These are phyloP conservation scores for Corythornis cristatus DNA, from an alignment of 2,113 vertebrate species.

Conservation along the genomic window DNA sequence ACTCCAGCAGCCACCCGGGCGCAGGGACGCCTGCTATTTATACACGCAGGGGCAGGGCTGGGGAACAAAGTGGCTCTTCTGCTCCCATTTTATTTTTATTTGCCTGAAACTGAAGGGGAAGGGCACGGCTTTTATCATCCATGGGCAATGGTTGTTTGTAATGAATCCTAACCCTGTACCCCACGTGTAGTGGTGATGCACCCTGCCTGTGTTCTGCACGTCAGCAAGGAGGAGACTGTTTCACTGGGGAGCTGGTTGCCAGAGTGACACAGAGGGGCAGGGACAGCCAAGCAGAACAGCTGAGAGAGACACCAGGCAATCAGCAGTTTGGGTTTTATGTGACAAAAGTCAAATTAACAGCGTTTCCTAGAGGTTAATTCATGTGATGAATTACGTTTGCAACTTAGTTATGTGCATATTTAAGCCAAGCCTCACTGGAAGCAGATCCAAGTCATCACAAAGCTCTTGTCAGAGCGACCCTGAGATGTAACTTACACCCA, in stretches of 20 bases:
- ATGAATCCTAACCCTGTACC: not conserved
- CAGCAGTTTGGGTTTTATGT: not conserved
- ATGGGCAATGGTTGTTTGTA: not conserved
- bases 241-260: not conserved
- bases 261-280: not conserved
- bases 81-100: slow-evolving; percentile 42
- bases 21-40: slow-evolving; percentile 66
- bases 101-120: slow-evolving; percentile 1
- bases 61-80: slow-evolving; percentile 41
- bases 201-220: not conserved
- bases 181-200: not conserved
- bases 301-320: not conserved
- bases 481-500: not conserved
- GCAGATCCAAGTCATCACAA: not conserved
- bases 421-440: not conserved
- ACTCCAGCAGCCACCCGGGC: slow-evolving; percentile 55
- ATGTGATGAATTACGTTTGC: not conserved
- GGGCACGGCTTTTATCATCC: not conserved
- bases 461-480: not conserved
- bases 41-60: slow-evolving; percentile 20
- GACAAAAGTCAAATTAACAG: not conserved
- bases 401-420: not conserved
- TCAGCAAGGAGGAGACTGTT: not conserved
- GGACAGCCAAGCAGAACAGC: not conserved
- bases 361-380: not conserved